phyloP scores from a whole-genome alignment of 2,888 invertebrate genomes.

The Unio delphinus region DNA sequence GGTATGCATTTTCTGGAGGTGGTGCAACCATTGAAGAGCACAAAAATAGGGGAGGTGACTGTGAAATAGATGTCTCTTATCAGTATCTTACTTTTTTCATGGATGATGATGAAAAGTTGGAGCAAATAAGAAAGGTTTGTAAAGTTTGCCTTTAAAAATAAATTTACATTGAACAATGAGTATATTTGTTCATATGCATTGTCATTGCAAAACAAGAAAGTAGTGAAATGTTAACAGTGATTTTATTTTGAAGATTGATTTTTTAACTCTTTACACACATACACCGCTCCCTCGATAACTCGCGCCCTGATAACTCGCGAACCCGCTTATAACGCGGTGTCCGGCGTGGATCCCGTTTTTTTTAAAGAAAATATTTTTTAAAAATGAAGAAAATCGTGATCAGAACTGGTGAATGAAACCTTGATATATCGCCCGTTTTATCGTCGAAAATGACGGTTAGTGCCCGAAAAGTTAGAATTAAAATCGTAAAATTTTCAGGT shows the following conservation, averaged over 20 bases:
- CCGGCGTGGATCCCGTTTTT: too few relatives aligned
- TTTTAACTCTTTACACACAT: too few relatives aligned
- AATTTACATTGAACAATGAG: neutral
- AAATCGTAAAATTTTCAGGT: too few relatives aligned
- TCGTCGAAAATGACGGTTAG: too few relatives aligned
- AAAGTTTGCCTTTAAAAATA: neutral
- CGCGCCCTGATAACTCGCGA: too few relatives aligned
- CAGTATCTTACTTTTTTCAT: conserved; percentile 96
- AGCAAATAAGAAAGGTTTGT: conserved; percentile 79
- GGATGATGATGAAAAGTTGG: conserved; percentile 90
- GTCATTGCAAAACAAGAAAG: neutral
- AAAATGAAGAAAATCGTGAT: too few relatives aligned
- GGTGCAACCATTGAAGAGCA: conserved; percentile 95
- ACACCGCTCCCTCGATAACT: too few relatives aligned
- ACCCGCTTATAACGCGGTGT: too few relatives aligned
- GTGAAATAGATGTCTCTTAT: conserved; percentile 94
- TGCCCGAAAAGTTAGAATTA: too few relatives aligned
- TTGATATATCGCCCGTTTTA: too few relatives aligned
- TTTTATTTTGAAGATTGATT: neutral
- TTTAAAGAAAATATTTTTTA: too few relatives aligned
- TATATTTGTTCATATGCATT: neutral
- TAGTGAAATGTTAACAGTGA: neutral
- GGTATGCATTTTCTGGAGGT: conserved; percentile 98
- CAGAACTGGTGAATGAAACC: too few relatives aligned
- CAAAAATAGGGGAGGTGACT: conserved; percentile 88